Evolutionary conservation across 2,888 invertebrate genomes (phyloP), one percentile per base, ranked within the genome.

Genomic region (Trichogramma evanescens): DNA sequence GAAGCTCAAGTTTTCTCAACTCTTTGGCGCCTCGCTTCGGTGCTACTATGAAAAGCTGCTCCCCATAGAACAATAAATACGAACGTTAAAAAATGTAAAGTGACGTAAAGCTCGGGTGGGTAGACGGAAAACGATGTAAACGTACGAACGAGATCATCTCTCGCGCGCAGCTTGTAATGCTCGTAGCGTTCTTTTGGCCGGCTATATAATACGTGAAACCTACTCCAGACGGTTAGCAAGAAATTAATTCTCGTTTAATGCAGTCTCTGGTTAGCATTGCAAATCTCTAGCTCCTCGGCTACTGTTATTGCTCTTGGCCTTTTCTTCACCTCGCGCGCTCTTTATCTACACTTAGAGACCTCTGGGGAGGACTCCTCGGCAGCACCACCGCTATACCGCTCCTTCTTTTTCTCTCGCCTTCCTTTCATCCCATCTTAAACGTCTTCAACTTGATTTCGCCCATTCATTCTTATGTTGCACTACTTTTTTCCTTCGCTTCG

Each of bases 201-300:
- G 26, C 26, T 26, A 26, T 66, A 70, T 58, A 59, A 59, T 54
- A 62, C 50, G 48, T 54, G n/a, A 46, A 45, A 59, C 68, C 68
- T 68, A 71, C 69, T 74, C 69, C 69, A 71, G 74, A 72, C 70
- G 72, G 71, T 74, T 73, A 71, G 73, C 73, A 74, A 74, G 74
- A 72, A 74, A 74, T 74, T 74, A 74, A 74, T 75, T 74, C 74
- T 66, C 70, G 70, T 74, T 74, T 74, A 74, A 76, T 74, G 72
- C 71, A 75, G 74, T 75, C 70, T 65, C 71, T 72, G 70, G 72
- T 76, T 76, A 74, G 74, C 73, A 76, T 74, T 75, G 75, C 76
- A 76, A 74, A 76, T 76, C 70, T 69, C 66, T 59, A 63, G 61
- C 61, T 65, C 62, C 59, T 58, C 62, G 58, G 49, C 49, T 45